Base-by-base conservation (phyloP, 2,113 vertebrate genomes). In the Chamaetylas fuelleborni region DNA sequence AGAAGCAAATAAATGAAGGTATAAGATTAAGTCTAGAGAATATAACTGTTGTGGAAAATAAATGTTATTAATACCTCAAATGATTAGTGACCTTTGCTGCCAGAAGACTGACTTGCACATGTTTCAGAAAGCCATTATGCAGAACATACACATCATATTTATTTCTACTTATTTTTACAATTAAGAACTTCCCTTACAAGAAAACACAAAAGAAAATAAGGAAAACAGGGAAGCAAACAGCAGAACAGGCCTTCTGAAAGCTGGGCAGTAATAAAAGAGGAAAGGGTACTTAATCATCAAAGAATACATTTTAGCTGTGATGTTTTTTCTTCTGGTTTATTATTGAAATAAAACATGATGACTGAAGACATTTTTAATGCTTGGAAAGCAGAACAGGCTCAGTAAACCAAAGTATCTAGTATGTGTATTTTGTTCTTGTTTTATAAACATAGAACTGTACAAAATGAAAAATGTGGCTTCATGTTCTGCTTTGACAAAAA, bases 331-430 rank as follows among this genome's bases (percentile, higher is more conserved):
- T 92, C 65, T 92, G 65, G 51, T 95, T 97, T 97, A 96, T 96
- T 95, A 95, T 50, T 95, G 58, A 91, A 96, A 97, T 96, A 97
- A 98, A 98, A 94, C 69, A 93, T 74, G 69, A 95, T 83, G 78
- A 84, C 57, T 47, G 66, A 97, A 97, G 95, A 88, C 50, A 96
- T 94, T 97, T 97, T 97, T 96, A 97, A 96, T 90, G 94, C 34
- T 93, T 60, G 38, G 80, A 96, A 96, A 94, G 47, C 26, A 96
- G 83, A 92, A 85, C 33, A 81, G 28, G 34, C 45, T 83, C 51
- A 65, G 74, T 89, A 97, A 96, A 96, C 87, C 70, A 67, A 85
- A 72, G 81, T 38, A 94, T 71, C 58, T 94, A 91, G 45, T 86
- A 94, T 33, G 38, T 5, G 3, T 16, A 87, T 80, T 93, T 96